Evolutionary conservation across 2,113 vertebrate genomes (phyloP).

Genomic region (Melanerpes formicivorus): DNA sequence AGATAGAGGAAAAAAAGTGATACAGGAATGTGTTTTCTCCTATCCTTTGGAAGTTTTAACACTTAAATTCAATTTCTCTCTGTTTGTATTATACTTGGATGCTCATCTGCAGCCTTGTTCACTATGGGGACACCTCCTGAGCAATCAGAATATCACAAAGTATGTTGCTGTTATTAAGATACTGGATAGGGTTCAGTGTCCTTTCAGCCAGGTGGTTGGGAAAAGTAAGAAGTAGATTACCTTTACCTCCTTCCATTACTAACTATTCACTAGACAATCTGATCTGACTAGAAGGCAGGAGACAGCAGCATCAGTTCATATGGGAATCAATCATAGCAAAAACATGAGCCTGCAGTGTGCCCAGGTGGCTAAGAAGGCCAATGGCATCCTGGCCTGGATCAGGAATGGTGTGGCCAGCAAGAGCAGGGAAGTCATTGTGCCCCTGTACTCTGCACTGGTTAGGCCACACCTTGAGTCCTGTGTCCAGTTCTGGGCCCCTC

Average conservation of each 20-base stretch:
- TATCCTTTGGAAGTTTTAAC: not conserved
- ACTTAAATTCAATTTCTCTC: not conserved
- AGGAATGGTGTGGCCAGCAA: too few species aligned
- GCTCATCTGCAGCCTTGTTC: not conserved
- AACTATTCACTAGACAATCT: not conserved
- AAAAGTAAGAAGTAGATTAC: not conserved
- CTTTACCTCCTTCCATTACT: not conserved
- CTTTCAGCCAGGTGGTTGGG: not conserved
- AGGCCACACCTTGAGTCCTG: too few species aligned
- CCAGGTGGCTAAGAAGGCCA: too few species aligned
- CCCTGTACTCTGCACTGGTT: too few species aligned
- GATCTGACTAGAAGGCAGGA: not conserved
- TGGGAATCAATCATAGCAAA: not conserved
- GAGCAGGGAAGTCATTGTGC: too few species aligned
- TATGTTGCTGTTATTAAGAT: not conserved
- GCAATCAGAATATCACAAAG: not conserved
- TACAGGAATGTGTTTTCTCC: not conserved
- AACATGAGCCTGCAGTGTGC: not conserved
- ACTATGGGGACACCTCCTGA: accelerated
- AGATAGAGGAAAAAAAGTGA: not conserved
- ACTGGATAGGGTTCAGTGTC: not conserved
- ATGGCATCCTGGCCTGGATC: too few species aligned
- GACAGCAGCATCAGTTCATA: not conserved
- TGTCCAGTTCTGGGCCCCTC: too few species aligned
- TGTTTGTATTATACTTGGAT: not conserved